phyloP scores from a whole-genome alignment of 2,797 vertebrate genomes.

The Threskiornis aethiopicus region DNA sequence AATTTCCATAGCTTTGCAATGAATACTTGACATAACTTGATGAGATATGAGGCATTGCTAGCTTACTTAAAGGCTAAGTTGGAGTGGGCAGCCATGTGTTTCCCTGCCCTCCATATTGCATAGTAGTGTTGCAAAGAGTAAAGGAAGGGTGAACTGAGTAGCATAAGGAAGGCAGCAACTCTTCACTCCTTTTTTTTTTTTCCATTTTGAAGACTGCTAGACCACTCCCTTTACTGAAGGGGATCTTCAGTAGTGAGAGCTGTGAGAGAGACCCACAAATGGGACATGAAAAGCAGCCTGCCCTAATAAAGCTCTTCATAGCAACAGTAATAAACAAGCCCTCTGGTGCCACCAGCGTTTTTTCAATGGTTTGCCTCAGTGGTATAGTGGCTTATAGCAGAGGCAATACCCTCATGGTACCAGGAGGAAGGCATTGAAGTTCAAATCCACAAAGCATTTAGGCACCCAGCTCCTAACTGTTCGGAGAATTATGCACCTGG shows the following conservation, averaged over 20 bases:
- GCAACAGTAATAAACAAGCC: not conserved
- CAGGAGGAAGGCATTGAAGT: not conserved
- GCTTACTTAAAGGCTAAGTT: not conserved
- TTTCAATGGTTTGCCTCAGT: not conserved
- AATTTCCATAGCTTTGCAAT: not conserved
- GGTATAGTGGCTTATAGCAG: not conserved
- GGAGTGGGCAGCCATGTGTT: not conserved
- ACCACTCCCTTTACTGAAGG: not conserved
- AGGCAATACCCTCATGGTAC: not conserved
- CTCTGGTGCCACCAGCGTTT: fast-evolving
- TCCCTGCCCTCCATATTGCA: not conserved
- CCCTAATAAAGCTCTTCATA: not conserved
- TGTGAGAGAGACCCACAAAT: not conserved
- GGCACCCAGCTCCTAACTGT: not conserved
- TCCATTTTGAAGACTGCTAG: not conserved
- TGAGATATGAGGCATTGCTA: not conserved
- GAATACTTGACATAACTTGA: not conserved
- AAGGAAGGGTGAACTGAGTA: not conserved
- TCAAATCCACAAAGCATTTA: not conserved
- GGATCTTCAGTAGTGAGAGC: not conserved
- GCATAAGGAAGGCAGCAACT: not conserved
- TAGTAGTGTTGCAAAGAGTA: not conserved
- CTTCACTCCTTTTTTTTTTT: not conserved
- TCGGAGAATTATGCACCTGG: not conserved
- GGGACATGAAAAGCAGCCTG: not conserved